phyloP scores from a whole-genome alignment of 2,113 vertebrate genomes.

The Gyps fulvus region DNA sequence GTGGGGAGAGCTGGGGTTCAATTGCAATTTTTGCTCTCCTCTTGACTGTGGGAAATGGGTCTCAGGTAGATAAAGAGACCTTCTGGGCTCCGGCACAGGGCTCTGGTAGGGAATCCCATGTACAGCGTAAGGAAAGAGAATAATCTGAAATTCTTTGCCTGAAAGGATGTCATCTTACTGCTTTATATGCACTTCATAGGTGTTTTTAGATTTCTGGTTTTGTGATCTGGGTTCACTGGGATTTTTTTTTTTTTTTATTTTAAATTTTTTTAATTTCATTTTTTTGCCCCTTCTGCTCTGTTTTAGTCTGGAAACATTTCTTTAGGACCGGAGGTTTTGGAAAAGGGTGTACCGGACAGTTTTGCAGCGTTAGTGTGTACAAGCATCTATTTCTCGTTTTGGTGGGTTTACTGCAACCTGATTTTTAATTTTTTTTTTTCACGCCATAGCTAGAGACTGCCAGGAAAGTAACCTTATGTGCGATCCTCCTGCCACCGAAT shows the following conservation, averaged over 20 bases:
- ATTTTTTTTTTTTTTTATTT: neutral
- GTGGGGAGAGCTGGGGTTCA: neutral
- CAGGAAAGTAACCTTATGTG: neutral
- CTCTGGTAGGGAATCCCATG: neutral
- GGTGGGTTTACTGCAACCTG: neutral
- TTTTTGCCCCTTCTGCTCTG: neutral
- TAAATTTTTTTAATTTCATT: neutral
- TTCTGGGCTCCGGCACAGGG: neutral
- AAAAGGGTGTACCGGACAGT: neutral
- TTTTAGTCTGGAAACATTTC: neutral
- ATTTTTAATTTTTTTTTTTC: no score
- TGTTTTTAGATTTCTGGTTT: neutral
- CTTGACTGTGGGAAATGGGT: neutral
- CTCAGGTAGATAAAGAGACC: neutral
- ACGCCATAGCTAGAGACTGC: neutral
- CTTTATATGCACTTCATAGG: neutral
- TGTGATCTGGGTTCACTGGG: neutral
- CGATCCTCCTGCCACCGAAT: neutral
- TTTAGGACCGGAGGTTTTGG: neutral
- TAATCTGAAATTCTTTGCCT: neutral
- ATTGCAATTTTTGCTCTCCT: neutral
- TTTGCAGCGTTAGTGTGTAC: neutral
- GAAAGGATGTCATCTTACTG: neutral
- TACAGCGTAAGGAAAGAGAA: neutral
- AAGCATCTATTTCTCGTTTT: neutral